Conservation (phyloP, 2,797 vertebrate genomes). For the Sarcoramphus papa region DNA sequence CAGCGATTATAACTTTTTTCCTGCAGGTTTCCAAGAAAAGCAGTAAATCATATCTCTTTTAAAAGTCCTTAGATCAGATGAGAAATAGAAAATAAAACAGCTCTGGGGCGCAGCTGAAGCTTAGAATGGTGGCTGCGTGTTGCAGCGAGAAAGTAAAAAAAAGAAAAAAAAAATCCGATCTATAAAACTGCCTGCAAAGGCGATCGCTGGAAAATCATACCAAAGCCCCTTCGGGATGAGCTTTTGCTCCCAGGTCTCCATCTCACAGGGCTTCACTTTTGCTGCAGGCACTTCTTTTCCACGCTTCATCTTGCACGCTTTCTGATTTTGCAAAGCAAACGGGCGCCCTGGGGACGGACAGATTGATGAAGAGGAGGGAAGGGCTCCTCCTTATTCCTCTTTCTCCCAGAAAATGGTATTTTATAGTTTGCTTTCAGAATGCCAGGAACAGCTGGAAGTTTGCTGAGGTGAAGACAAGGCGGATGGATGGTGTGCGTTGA, state of each 20-base stretch:
- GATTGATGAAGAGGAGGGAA: not conserved
- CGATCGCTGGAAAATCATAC: fast-evolving
- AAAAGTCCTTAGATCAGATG: not conserved
- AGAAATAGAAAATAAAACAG: not conserved
- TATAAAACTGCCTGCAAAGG: not conserved
- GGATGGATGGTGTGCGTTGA: conserved; percentile 3
- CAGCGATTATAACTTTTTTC: too few species aligned
- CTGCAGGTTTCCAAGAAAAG: not conserved
- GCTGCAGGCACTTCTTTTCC: not conserved
- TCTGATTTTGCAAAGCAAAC: not conserved
- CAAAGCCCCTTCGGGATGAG: not conserved
- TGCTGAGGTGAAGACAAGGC: conserved; percentile 55
- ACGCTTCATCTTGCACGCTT: fast-evolving
- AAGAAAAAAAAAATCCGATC: not conserved
- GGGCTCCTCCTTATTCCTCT: not conserved
- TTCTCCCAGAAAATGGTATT: not conserved
- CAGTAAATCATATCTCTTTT: fast-evolving
- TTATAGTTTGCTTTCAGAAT: conserved; percentile 12
- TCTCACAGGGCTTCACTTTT: not conserved
- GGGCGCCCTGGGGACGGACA: fast-evolving
- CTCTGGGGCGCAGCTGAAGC: not conserved
- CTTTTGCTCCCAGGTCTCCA: not conserved
- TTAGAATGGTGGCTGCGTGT: not conserved
- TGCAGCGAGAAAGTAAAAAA: fast-evolving
- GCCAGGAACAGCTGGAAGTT: conserved; percentile 53